These are phyloP conservation scores for Didymodactylos carnosus DNA, from an alignment of 2,888 invertebrate species.

Conservation along the genomic window DNA sequence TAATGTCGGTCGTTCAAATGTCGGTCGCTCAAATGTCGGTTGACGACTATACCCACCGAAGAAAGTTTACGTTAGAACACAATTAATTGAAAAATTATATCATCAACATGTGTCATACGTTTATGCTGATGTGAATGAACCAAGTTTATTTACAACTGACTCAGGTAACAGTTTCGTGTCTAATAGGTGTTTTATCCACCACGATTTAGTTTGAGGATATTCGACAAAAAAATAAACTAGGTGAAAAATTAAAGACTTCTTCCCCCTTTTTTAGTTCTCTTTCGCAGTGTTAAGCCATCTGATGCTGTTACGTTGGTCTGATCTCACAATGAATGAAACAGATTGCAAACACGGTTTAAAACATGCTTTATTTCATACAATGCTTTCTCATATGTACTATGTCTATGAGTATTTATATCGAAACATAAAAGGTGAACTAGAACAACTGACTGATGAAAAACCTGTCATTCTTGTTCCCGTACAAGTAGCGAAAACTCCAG, in stretches of 20 bases:
- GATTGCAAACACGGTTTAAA: too few relatives aligned
- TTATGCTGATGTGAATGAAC: background rate
- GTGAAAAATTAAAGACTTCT: too few relatives aligned
- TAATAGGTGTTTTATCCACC: too few relatives aligned
- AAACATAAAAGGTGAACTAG: background rate
- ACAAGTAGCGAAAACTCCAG: too few relatives aligned
- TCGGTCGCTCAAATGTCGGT: too few relatives aligned
- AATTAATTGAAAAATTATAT: background rate
- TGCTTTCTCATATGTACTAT: conserved; percentile 1
- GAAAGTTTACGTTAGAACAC: background rate
- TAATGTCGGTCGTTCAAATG: too few relatives aligned
- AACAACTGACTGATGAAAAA: background rate
- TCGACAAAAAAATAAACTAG: too few relatives aligned
- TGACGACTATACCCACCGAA: background rate
- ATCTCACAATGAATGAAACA: background rate
- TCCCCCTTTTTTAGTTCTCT: too few relatives aligned
- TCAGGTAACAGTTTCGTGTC: too few relatives aligned
- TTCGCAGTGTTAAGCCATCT: background rate
- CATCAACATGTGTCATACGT: background rate
- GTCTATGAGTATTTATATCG: background rate
- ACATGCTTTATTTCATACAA: conserved; percentile 1
- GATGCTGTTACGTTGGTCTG: background rate
- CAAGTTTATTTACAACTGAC: background rate
- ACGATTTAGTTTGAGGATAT: too few relatives aligned
- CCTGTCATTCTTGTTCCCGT: conserved; percentile 2